Evolutionary conservation across 2,888 invertebrate genomes (phyloP), one percentile per base, ranked within the genome.

Genomic region (Antheraea assamensis): DNA sequence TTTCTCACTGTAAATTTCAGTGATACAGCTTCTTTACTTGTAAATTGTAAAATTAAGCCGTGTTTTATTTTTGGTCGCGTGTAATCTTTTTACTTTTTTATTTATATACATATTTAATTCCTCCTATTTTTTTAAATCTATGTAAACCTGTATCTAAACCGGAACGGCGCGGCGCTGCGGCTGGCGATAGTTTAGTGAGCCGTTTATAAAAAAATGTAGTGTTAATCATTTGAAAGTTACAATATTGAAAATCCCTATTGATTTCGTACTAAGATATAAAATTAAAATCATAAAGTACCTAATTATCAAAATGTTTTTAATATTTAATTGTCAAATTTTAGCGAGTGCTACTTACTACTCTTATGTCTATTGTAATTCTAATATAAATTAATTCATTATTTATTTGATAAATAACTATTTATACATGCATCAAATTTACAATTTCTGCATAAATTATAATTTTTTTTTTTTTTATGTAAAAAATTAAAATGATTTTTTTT

Each of bases 401-500:
- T n/a, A 7, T 35, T 42, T 42, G 10, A 42, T 42, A 42, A 42
- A 13, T 42, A 42, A 42, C 10, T 42, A 42, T 42, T 13, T 42
- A 3, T 35, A 3, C 3, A 35, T 5, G 3, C 7, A 5, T 7
- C 35, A 35, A 35, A 3, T 5, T 35, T 7, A 7, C 35, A 35
- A 5, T 35, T 35, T 7, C 4, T 35, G 35, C 35, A 35, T 5
- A 35, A 35, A 35, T 7, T 0, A 42, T 42, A 2, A 42, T 13
- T 13, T 13, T 13, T 0, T 13, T 13, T 52, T 21, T 52, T 19
- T 21, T 52, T 19, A 52, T 21, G 5, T 52, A 52, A 52, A 24
- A 24, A 24, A 24, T 24, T 24, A n/a, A n/a, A 58, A 24, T n/a
- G n/a, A 27, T 27, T 30, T 10, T 70, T 75, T 68, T 64, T 71